A percentile compares a stretch with the other conserved stretches of the same genome.
phyloP scores from a whole-genome alignment of 2,797 vertebrate species.

The Simalia tracyae region DNA sequence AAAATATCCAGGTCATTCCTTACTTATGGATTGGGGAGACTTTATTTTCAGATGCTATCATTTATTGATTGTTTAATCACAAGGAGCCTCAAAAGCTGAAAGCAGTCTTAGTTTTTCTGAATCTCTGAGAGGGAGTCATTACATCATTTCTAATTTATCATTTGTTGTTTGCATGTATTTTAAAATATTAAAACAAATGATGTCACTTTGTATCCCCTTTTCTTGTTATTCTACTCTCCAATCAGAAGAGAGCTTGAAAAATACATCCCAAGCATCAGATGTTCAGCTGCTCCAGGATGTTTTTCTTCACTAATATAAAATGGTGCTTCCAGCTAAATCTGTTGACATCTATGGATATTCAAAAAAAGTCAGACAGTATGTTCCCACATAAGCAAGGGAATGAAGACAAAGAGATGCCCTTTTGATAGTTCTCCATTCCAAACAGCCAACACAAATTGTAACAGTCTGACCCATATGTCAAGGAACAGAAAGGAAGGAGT shows the following conservation, averaged over 20 bases:
- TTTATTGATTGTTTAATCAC: not conserved
- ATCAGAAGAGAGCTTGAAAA: constrained; percentile 60
- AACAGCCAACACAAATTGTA: constrained; percentile 51
- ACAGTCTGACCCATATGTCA: constrained; percentile 51
- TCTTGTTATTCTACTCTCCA: constrained; percentile 45
- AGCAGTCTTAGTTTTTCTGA: not conserved
- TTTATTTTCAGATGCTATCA: not conserved
- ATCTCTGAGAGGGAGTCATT: not conserved
- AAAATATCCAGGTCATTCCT: not conserved
- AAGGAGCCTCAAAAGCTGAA: not conserved
- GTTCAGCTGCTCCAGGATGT: constrained; percentile 44
- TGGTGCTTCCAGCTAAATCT: constrained; percentile 68
- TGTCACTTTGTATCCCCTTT: constrained; percentile 28
- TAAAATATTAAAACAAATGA: not conserved
- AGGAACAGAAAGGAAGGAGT: constrained; percentile 56
- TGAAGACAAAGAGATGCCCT: constrained; percentile 39
- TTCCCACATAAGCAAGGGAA: constrained; percentile 43
- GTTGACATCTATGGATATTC: constrained; percentile 55
- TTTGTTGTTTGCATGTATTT: not conserved
- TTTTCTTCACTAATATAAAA: constrained; percentile 56
- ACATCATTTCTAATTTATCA: not conserved
- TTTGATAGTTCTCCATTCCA: constrained; percentile 45
- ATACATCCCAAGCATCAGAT: constrained; percentile 58
- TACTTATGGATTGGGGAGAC: not conserved
- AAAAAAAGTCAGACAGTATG: constrained; percentile 39